Percentiles rank a stretch among this genome's conserved stretches.
Conservation (phyloP, 2,113 vertebrate genomes). For the Paradoxurus hermaphroditus region DNA sequence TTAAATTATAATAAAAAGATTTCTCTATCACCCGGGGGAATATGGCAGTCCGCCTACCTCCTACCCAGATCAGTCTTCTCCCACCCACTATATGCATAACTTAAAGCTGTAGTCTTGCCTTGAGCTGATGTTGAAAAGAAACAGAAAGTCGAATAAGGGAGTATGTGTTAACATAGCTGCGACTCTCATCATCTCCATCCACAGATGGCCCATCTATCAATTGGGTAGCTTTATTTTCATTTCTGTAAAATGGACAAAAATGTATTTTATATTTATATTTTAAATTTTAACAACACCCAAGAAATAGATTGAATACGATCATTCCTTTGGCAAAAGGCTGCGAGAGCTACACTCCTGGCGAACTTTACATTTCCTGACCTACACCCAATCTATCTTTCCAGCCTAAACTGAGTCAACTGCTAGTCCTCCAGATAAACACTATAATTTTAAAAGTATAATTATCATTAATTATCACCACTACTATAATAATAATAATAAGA, state of each 20-base stretch:
- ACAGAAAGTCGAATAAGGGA: not conserved
- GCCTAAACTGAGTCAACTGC: not conserved
- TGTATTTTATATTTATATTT: not conserved
- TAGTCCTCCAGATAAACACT: not conserved
- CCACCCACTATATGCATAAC: constrained; percentile 13
- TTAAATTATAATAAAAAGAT: constrained; percentile 76
- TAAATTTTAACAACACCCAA: not conserved
- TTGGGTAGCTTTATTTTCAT: not conserved
- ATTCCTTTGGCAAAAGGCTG: not conserved
- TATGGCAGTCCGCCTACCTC: constrained; percentile 78
- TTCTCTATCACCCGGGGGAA: constrained; percentile 69
- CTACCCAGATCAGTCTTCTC: constrained; percentile 72
- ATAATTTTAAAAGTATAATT: not conserved
- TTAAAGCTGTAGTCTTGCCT: constrained; percentile 42
- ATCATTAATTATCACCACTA: not conserved
- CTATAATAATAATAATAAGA: not conserved
- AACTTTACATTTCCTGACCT: not conserved
- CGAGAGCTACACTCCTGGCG: not conserved
- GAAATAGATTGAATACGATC: not conserved
- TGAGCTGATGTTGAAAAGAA: constrained; percentile 26
- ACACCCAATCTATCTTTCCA: not conserved
- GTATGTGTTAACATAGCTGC: not conserved
- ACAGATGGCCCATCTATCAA: not conserved
- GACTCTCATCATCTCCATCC: not conserved
- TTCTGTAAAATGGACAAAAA: not conserved